phyloP scores from a whole-genome alignment of 2,888 invertebrate species.

The Parnassius glacialis region DNA sequence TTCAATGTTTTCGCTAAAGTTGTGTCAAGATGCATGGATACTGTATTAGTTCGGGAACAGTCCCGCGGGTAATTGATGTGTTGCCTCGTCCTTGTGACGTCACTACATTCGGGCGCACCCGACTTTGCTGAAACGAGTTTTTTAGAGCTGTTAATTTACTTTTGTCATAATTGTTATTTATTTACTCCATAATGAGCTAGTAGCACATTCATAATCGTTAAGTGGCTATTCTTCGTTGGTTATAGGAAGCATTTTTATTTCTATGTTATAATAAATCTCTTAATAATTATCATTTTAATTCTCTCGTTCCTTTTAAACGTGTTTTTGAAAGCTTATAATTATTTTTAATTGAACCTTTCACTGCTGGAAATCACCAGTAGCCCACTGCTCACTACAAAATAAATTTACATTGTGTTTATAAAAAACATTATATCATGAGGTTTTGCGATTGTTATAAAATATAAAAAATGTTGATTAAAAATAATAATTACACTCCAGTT shows the following conservation, averaged over 20 bases:
- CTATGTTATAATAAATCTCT: neutral
- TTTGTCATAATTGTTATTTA: constrained; percentile 1
- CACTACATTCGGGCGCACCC: constrained; percentile 15
- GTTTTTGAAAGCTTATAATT: no score
- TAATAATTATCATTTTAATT: no score
- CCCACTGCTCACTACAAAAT: no score
- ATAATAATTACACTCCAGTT: no score
- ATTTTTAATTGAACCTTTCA: no score
- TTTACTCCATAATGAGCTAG: neutral
- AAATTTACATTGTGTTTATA: no score
- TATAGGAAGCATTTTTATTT: neutral
- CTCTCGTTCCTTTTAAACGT: no score
- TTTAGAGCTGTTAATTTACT: neutral
- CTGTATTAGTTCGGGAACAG: constrained; percentile 39
- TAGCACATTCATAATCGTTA: neutral
- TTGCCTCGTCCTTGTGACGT: constrained; percentile 28
- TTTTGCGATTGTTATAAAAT: no score
- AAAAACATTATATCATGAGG: no score
- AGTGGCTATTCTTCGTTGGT: neutral
- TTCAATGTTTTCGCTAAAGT: constrained; percentile 21
- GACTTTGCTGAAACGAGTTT: neutral
- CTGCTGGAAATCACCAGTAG: no score
- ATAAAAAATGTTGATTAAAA: no score
- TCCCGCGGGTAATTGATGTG: constrained; percentile 44
- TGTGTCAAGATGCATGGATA: constrained; percentile 20